Evolutionary conservation across 2,797 vertebrate species (phyloP).

Genomic region (Hypotaenidia okinawae): DNA sequence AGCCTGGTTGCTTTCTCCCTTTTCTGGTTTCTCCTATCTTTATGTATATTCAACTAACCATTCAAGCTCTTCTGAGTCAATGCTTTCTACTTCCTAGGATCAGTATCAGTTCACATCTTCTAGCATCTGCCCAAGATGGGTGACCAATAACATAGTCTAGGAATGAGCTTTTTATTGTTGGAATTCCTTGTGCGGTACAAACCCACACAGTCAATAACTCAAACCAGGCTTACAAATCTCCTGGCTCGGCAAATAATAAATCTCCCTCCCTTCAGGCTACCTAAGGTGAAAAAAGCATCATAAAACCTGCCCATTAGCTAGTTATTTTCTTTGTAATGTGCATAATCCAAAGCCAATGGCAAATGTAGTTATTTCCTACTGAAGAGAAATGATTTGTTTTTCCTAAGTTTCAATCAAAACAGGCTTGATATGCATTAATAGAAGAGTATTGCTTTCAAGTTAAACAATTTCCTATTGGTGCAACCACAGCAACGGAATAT

Average conservation of each 20-base stretch:
- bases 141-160: background rate
- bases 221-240: conserved; percentile 15
- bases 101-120: background rate
- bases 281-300: background rate
- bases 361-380: background rate
- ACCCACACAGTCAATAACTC: background rate
- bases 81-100: background rate
- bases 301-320: background rate
- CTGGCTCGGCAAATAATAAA: background rate
- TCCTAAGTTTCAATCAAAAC: background rate
- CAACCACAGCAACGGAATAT: background rate
- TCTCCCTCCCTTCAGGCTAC: background rate
- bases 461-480: background rate
- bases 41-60: background rate
- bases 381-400: background rate
- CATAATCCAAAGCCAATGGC: background rate
- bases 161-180: conserved; percentile 20
- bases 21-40: background rate
- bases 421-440: background rate
- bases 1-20: background rate
- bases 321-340: background rate
- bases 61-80: background rate
- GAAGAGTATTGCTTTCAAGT: background rate
- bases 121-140: background rate
- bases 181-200: conserved; percentile 9